Percentiles rank a stretch among this genome's conserved stretches.
Evolutionary conservation across 2,888 invertebrate species (phyloP).

Genomic region (Eupithecia subfuscata): DNA sequence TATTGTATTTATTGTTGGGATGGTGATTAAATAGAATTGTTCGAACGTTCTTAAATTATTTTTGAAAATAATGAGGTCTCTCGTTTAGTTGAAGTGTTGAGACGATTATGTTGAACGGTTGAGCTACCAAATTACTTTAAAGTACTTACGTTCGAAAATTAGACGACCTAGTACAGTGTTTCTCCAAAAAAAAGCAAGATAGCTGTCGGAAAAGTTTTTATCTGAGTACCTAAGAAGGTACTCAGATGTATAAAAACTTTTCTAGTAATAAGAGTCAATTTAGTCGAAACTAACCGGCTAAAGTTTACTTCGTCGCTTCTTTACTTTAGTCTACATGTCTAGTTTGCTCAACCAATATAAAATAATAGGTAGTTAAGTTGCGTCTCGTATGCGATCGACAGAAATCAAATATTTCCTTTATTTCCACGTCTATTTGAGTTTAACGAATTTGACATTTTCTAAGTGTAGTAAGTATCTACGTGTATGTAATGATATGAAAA

Average conservation of each 20-base stretch:
- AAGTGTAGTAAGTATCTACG: too few species aligned
- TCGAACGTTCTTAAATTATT: constrained; percentile 35
- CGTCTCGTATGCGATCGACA: too few species aligned
- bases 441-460: too few species aligned
- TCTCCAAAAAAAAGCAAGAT: neutral
- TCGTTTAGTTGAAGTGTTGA: constrained; percentile 20
- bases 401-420: too few species aligned
- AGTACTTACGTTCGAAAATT: neutral
- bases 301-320: neutral
- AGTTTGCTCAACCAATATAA: too few species aligned
- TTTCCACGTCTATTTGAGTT: too few species aligned
- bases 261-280: neutral
- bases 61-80: constrained; percentile 33
- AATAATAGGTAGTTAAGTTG: too few species aligned
- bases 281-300: neutral
- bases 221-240: neutral
- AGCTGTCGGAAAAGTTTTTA: neutral
- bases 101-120: constrained; percentile 8
- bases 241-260: too few species aligned
- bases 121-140: constrained; percentile 10
- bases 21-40: constrained; percentile 43
- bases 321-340: too few species aligned
- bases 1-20: constrained; percentile 42
- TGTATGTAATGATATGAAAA: too few species aligned
- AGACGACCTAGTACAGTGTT: neutral